phyloP scores from a whole-genome alignment of 2,797 vertebrate genomes.

The Melopsittacus undulatus region DNA sequence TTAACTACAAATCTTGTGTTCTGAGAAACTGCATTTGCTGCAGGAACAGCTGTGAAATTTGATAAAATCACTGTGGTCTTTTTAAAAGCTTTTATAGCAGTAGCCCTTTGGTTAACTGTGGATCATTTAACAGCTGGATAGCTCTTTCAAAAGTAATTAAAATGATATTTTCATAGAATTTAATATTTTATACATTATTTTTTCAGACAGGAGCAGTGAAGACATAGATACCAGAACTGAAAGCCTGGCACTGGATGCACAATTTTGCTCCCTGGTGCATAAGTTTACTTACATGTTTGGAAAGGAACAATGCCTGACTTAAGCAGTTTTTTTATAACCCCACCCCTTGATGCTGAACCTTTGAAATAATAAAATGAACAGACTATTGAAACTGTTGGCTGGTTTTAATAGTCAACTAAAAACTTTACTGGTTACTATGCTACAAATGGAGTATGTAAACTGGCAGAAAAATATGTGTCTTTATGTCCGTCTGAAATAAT shows the following conservation, averaged over 20 bases:
- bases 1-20: slow-evolving; percentile 51
- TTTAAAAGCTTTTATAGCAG: slow-evolving; percentile 36
- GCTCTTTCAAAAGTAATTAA: slow-evolving; percentile 60
- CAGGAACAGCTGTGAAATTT: slow-evolving; percentile 62
- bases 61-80: slow-evolving; percentile 50
- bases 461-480: not conserved
- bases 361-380: not conserved
- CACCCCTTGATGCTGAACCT: not conserved
- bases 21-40: slow-evolving; percentile 45
- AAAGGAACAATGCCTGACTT: slow-evolving; percentile 29
- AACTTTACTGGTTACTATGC: not conserved
- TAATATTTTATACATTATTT: slow-evolving; percentile 39
- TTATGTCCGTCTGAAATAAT: not conserved
- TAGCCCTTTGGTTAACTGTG: slow-evolving; percentile 11
- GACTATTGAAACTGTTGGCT: not conserved
- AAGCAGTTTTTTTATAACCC: slow-evolving; percentile 23
- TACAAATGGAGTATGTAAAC: not conserved
- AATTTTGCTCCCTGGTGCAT: slow-evolving; percentile 5
- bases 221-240: slow-evolving; percentile 31
- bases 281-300: slow-evolving; percentile 45
- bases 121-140: slow-evolving; percentile 39
- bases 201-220: slow-evolving; percentile 24
- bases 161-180: slow-evolving; percentile 39
- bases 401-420: not conserved
- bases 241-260: slow-evolving; percentile 24